Percentiles rank a stretch among this genome's conserved stretches.
Conservation (phyloP, 2,888 invertebrate species). For the Neocrepidodera transversa region DNA sequence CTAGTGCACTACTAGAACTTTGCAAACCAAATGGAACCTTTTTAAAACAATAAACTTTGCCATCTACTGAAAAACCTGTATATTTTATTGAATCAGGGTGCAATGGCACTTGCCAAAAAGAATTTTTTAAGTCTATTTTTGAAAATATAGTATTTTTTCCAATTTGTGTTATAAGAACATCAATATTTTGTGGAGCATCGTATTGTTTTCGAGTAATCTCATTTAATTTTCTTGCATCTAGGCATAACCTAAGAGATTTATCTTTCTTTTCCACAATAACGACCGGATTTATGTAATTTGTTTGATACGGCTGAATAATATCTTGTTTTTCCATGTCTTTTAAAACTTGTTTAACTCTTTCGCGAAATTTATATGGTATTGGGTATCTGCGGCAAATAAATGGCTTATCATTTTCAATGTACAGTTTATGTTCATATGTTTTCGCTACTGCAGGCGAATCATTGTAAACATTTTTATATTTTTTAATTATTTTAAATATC, state of each 20-base stretch:
- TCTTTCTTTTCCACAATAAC: background rate
- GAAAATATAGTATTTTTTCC: slow-evolving; percentile 12
- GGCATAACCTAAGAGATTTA: background rate
- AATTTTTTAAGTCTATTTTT: slow-evolving; percentile 16
- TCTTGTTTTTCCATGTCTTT: too few species aligned
- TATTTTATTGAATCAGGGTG: slow-evolving; percentile 1
- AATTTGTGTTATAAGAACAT: too few species aligned
- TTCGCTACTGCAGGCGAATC: too few species aligned
- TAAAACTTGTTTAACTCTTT: too few species aligned
- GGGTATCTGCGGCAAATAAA: too few species aligned
- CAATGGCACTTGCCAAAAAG: slow-evolving; percentile 15
- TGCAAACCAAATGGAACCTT: slow-evolving; percentile 16
- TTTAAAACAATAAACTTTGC: background rate
- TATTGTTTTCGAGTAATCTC: slow-evolving; percentile 1
- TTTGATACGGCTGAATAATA: too few species aligned
- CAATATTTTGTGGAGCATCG: slow-evolving; percentile 5
- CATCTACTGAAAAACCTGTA: slow-evolving; percentile 12
- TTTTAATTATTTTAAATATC: too few species aligned
- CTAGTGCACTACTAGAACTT: background rate
- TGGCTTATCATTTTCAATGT: too few species aligned
- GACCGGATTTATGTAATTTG: background rate
- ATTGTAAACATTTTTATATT: too few species aligned
- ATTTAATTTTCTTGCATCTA: slow-evolving; percentile 16
- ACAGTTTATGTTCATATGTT: too few species aligned
- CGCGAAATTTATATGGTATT: too few species aligned